Conservation (phyloP, 2,888 invertebrate species). For the Chrysolina oricalcia region DNA sequence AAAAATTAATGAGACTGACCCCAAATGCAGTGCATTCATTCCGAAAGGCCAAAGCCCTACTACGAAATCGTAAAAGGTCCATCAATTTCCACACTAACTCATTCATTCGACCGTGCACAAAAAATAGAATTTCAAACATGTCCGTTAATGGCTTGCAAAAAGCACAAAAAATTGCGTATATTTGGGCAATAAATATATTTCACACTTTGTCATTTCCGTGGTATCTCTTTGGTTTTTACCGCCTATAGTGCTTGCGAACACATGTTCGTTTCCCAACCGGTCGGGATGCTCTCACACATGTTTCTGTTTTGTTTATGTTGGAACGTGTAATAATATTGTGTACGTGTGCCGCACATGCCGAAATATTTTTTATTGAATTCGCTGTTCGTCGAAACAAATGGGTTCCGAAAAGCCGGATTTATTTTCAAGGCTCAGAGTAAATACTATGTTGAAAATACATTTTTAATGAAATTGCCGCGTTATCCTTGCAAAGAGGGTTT, state of each 20-base stretch:
- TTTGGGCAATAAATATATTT: constrained; percentile 48
- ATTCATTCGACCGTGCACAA: constrained; percentile 3
- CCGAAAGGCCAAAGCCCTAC: too few species aligned
- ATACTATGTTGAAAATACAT: neutral
- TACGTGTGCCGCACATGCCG: constrained; percentile 54
- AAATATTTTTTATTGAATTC: constrained; percentile 47
- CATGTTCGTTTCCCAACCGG: constrained; percentile 53
- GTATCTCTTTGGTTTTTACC: constrained; percentile 50
- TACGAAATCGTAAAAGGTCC: constrained; percentile 19
- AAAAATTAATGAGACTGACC: too few species aligned
- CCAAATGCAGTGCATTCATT: too few species aligned
- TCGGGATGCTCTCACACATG: constrained; percentile 50
- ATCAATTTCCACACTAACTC: constrained; percentile 20
- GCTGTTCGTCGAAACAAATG: constrained; percentile 39
- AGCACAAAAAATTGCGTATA: constrained; percentile 35
- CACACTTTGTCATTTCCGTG: constrained; percentile 53
- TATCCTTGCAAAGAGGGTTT: neutral
- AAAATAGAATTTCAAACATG: constrained; percentile 31
- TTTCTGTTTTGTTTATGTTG: constrained; percentile 59
- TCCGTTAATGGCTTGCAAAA: constrained; percentile 19
- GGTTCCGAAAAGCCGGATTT: constrained; percentile 38
- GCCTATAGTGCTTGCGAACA: constrained; percentile 50
- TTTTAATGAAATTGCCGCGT: constrained; percentile 13
- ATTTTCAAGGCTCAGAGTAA: constrained; percentile 24
- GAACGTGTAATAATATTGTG: constrained; percentile 56